These are phyloP conservation scores for Noctua janthe DNA, from an alignment of 2,888 invertebrate species.

Conservation along the genomic window DNA sequence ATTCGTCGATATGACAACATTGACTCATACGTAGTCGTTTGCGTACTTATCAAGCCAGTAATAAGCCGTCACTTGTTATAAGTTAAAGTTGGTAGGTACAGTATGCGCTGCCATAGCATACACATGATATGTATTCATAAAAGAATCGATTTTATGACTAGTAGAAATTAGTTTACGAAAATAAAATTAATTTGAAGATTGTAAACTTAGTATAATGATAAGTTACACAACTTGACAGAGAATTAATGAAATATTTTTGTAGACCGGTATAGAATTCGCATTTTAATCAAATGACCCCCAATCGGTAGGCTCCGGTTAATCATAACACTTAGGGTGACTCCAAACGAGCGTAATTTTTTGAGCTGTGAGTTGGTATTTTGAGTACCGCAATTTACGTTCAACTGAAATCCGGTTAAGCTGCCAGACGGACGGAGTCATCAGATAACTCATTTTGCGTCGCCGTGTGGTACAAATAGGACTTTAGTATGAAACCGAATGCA, in stretches of 20 bases:
- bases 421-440: too few species aligned
- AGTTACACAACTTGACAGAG: neutral
- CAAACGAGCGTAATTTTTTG: too few species aligned
- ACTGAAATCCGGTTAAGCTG: too few species aligned
- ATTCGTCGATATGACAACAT: conserved; percentile 46
- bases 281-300: neutral
- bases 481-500: too few species aligned
- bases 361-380: too few species aligned
- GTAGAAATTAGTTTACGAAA: neutral
- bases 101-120: neutral
- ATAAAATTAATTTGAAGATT: neutral
- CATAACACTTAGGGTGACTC: neutral
- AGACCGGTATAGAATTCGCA: neutral
- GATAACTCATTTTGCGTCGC: too few species aligned
- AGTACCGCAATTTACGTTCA: too few species aligned
- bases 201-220: neutral
- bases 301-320: neutral
- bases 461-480: too few species aligned
- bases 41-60: conserved; percentile 16
- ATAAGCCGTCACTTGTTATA: conserved; percentile 18
- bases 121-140: neutral
- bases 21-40: conserved; percentile 51
- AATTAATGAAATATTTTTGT: neutral
- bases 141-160: neutral
- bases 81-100: neutral